These are phyloP conservation scores for Leptogaster cylindrica DNA, from an alignment of 2,888 invertebrate genomes.

Conservation along the genomic window DNA sequence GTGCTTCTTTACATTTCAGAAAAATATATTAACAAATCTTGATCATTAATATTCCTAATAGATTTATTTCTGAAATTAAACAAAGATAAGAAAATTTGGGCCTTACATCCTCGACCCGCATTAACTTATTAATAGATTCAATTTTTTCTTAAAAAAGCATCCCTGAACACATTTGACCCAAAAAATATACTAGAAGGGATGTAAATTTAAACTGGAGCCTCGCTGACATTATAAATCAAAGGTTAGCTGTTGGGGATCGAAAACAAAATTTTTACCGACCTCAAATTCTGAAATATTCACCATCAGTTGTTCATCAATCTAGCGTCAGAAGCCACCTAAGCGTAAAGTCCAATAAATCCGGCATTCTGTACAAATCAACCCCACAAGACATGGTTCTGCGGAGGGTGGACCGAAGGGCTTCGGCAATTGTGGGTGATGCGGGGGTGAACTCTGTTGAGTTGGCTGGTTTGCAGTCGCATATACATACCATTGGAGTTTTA, in stretches of 20 bases:
- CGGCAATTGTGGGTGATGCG: neutral
- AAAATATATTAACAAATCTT: no score
- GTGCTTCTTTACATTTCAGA: no score
- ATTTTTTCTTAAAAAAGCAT: no score
- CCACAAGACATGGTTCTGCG: neutral
- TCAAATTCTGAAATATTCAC: conserved; percentile 17
- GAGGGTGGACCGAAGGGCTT: no score
- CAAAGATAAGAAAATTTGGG: no score
- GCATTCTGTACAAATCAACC: conserved; percentile 35
- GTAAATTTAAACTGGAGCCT: no score
- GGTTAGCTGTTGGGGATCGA: neutral
- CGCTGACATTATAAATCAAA: conserved; percentile 13
- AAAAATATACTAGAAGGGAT: no score
- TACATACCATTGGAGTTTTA: neutral
- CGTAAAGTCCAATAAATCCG: conserved; percentile 40
- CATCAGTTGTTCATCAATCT: conserved; percentile 28
- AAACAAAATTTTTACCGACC: neutral
- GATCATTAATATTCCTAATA: no score
- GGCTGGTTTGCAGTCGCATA: conserved; percentile 6
- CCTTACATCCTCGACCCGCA: no score
- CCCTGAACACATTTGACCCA: no score
- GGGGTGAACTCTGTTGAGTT: neutral
- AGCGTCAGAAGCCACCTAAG: conserved; percentile 22
- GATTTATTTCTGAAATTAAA: no score
- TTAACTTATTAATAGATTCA: no score